Conservation (phyloP, 2,113 vertebrate genomes). For the Silurus glanis region DNA sequence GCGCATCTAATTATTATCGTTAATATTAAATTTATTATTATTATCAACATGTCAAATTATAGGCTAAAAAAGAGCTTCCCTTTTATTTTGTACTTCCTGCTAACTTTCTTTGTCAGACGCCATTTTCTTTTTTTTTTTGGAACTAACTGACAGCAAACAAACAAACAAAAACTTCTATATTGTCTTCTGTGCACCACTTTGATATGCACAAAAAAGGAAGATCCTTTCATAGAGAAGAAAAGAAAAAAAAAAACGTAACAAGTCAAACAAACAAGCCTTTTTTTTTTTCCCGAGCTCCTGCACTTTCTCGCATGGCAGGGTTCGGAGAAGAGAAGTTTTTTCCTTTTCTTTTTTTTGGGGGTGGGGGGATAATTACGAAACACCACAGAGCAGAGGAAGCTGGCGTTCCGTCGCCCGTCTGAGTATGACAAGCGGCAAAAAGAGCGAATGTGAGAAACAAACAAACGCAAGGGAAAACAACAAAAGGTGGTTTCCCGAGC, state of each 20-base stretch:
- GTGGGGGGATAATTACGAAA: conserved; percentile 75
- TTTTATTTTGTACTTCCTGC: neutral
- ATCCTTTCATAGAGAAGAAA: conserved; percentile 57
- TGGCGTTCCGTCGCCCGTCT: conserved; percentile 35
- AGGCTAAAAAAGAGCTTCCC: neutral
- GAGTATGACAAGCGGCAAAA: conserved; percentile 67
- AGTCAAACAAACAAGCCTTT: conserved; percentile 52
- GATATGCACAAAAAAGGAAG: conserved; percentile 71
- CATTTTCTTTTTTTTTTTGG: neutral
- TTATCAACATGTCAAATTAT: neutral
- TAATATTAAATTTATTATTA: too few species aligned
- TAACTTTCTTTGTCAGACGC: neutral
- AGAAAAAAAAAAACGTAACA: conserved; percentile 57
- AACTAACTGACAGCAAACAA: conserved; percentile 10
- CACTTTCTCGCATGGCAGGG: conserved; percentile 67
- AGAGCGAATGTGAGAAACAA: conserved; percentile 59
- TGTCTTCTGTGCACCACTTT: conserved; percentile 57
- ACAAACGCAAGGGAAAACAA: conserved; percentile 62
- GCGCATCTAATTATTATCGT: too few species aligned
- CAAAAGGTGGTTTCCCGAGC: conserved; percentile 65
- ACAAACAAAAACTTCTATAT: conserved; percentile 13
- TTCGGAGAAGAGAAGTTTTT: conserved; percentile 67
- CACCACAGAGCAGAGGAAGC: conserved; percentile 64
- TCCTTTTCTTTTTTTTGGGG: too few species aligned
- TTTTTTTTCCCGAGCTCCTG: conserved; percentile 66